A percentile compares a stretch with the other conserved stretches of the same genome.
Evolutionary conservation across 2,797 vertebrate genomes (phyloP).

Genomic region (Takifugu rubripes): DNA sequence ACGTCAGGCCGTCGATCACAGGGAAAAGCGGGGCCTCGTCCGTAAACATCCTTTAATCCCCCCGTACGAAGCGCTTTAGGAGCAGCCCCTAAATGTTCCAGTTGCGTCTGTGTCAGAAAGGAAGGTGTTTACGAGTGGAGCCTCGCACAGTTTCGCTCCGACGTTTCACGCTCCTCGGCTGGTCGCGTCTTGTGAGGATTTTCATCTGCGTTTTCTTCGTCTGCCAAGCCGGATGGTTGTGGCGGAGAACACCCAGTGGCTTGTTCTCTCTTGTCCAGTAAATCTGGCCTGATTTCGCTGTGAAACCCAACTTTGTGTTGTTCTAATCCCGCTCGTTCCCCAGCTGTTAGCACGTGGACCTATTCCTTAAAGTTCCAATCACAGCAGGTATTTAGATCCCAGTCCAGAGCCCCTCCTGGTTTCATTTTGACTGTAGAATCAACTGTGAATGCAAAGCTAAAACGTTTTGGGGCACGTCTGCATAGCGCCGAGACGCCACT

Average conservation of each 20-base stretch:
- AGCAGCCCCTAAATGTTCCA: neutral
- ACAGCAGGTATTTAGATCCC: constrained; percentile 32
- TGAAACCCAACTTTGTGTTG: constrained; percentile 44
- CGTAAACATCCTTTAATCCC: constrained; percentile 11
- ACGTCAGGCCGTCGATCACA: constrained; percentile 44
- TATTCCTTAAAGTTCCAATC: constrained; percentile 46
- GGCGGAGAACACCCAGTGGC: neutral
- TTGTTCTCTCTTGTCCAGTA: constrained; percentile 5
- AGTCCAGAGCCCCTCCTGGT: constrained; percentile 59
- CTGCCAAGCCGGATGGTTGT: constrained; percentile 16
- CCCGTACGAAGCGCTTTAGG: constrained; percentile 9
- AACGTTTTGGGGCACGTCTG: constrained; percentile 35
- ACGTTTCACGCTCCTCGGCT: constrained; percentile 23
- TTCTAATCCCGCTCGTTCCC: constrained; percentile 45
- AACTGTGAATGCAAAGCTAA: constrained; percentile 14
- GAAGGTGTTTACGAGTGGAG: constrained; percentile 28
- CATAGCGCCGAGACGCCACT: constrained; percentile 54
- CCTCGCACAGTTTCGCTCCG: constrained; percentile 15
- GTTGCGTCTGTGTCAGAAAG: constrained; percentile 5
- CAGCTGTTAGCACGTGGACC: constrained; percentile 56
- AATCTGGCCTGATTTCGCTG: constrained; percentile 25
- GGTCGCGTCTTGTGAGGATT: constrained; percentile 29
- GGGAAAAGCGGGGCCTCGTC: constrained; percentile 31
- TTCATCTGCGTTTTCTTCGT: constrained; percentile 23
- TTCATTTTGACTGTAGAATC: constrained; percentile 26